Evolutionary conservation across 1,140 invertebrate genomes (phyloP), one percentile per base, ranked within the genome.

Genomic region (Aphelenchoides fujianensis): DNA sequence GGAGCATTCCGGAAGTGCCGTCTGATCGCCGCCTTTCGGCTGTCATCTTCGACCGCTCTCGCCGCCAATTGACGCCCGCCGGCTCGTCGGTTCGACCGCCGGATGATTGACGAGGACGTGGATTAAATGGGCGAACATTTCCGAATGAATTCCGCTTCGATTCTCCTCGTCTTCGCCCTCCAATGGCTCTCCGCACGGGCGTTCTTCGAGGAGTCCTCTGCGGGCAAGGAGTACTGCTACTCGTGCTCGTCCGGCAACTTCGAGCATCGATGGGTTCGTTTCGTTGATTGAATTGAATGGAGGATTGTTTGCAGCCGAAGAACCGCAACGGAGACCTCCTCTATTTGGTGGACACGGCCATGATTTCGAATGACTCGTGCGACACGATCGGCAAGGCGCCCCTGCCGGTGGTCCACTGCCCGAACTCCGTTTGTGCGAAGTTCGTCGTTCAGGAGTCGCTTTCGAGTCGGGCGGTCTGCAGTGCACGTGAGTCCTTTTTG

Each of bases 161-260:
- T n/a, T n/a, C n/a, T n/a, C n/a, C n/a, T n/a, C n/a, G n/a, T n/a
- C n/a, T n/a, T n/a, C n/a, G n/a, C n/a, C n/a, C n/a, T n/a, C n/a
- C n/a, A n/a, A n/a, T n/a, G n/a, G n/a, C n/a, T n/a, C n/a, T n/a
- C n/a, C n/a, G n/a, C n/a, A n/a, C n/a, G n/a, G n/a, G n/a, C n/a
- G n/a, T n/a, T n/a, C n/a, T n/a, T n/a, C n/a, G n/a, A n/a, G n/a
- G n/a, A n/a, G n/a, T n/a, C n/a, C n/a, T n/a, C n/a, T n/a, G n/a
- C n/a, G n/a, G n/a, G n/a, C n/a, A n/a, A n/a, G n/a, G 76, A 75
- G 1, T 78, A 78, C 69, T 78, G 76, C 70, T 78, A 78, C 66
- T 79, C 77, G 52, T 78, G 76, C 53, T 75, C 78, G 30, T 78
- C 76, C 12, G 62, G 72, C 19, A 57, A 73, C 41, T 36, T 78